Percentiles rank a stretch among this genome's conserved stretches.
These are phyloP conservation scores for Plutomurus gul DNA, from an alignment of 1,140 invertebrate genomes.

Conservation along the genomic window DNA sequence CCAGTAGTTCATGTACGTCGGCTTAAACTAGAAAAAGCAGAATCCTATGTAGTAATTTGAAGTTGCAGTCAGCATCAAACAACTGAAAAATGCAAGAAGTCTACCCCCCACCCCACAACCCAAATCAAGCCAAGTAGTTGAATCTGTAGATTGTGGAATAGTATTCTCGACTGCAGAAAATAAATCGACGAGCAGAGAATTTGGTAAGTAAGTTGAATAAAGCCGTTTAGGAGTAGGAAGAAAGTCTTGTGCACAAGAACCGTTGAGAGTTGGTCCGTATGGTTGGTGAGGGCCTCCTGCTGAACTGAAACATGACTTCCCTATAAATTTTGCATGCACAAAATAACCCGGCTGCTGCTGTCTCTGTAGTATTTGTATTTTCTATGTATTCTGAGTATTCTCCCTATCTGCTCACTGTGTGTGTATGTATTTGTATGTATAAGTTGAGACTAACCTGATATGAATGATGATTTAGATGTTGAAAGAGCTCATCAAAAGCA, in stretches of 20 bases:
- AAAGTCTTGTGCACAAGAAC: too few species aligned
- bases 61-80: neutral
- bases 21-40: neutral
- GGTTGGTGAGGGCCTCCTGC: too few species aligned
- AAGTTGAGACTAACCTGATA: too few species aligned
- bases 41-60: neutral
- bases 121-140: neutral
- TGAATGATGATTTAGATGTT: conserved; percentile 57
- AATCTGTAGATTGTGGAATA: neutral
- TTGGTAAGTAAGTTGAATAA: too few species aligned
- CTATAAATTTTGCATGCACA: neutral
- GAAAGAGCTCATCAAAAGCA: conserved; percentile 57
- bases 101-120: neutral
- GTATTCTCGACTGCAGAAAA: neutral
- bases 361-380: too few species aligned
- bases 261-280: too few species aligned
- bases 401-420: too few species aligned
- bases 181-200: too few species aligned
- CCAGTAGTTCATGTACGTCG: neutral
- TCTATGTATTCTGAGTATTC: neutral
- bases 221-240: too few species aligned
- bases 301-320: neutral
- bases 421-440: too few species aligned
- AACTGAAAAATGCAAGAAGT: neutral
- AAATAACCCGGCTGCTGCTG: too few species aligned